A percentile compares a stretch with the other conserved stretches of the same genome.
These are phyloP conservation scores for Trypoxylus dichotomus DNA, from an alignment of 1,140 invertebrate species.

Conservation along the genomic window DNA sequence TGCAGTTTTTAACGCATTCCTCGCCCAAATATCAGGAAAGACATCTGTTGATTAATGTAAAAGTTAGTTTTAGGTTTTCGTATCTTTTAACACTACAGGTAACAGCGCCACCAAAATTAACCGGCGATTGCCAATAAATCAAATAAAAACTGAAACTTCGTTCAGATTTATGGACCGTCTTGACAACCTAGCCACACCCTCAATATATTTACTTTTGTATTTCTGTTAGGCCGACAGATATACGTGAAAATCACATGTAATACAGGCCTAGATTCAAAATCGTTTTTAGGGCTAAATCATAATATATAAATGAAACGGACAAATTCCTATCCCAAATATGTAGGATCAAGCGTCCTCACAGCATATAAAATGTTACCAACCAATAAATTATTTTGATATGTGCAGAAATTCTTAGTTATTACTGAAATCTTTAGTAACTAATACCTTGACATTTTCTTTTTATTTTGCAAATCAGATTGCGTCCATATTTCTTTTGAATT, in stretches of 20 bases:
- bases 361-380: too few relatives aligned
- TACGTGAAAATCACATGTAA: background rate
- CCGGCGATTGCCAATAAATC: constrained; percentile 41
- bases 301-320: too few relatives aligned
- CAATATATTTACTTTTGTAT: constrained; percentile 40
- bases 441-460: too few relatives aligned
- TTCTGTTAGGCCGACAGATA: background rate
- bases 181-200: constrained; percentile 41
- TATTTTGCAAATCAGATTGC: too few relatives aligned
- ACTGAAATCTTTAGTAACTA: too few relatives aligned
- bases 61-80: constrained; percentile 30
- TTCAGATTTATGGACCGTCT: constrained; percentile 41
- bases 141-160: constrained; percentile 44
- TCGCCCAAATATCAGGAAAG: constrained; percentile 26
- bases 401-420: too few relatives aligned
- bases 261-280: background rate
- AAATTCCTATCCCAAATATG: too few relatives aligned
- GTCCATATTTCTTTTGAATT: too few relatives aligned
- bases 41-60: constrained; percentile 39
- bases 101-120: constrained; percentile 38
- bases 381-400: too few relatives aligned
- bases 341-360: too few relatives aligned
- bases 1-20: background rate
- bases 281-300: too few relatives aligned
- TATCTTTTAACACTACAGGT: constrained; percentile 30